Evolutionary conservation across 2,888 invertebrate genomes (phyloP).

Genomic region (Keiferia lycopersicella): DNA sequence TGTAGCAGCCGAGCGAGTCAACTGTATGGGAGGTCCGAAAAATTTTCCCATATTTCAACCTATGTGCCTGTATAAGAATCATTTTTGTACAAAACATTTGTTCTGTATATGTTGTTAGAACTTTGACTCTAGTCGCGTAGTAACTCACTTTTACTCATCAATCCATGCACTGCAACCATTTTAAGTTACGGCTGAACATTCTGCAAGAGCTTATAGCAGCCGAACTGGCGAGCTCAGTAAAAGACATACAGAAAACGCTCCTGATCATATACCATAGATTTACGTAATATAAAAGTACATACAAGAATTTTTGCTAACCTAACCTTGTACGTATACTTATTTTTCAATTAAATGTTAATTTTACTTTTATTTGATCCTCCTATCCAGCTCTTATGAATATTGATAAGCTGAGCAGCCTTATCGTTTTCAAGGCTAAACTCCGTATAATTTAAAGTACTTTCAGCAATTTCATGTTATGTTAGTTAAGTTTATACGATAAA

Average conservation of each 20-base stretch:
- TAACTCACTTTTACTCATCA: no score
- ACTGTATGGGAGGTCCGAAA: no score
- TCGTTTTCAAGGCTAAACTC: background rate
- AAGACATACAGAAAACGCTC: background rate
- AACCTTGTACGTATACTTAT: background rate
- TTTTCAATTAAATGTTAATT: constrained; percentile 17
- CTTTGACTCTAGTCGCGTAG: no score
- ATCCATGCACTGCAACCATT: no score
- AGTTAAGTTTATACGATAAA: no score
- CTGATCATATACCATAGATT: background rate
- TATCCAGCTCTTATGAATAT: constrained; percentile 22
- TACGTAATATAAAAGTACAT: background rate
- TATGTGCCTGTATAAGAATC: no score
- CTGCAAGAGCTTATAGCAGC: no score
- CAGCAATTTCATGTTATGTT: background rate
- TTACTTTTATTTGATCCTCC: background rate
- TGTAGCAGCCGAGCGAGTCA: no score
- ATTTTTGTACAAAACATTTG: no score
- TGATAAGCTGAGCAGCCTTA: background rate
- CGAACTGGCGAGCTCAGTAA: background rate
- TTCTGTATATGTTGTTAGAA: background rate
- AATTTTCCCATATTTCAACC: no score
- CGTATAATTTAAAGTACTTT: background rate
- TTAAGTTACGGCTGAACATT: no score
- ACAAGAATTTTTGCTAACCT: background rate